Evolutionary conservation across 2,888 invertebrate species (phyloP), one percentile per base, ranked within the genome.

Genomic region (Nebria brevicollis): DNA sequence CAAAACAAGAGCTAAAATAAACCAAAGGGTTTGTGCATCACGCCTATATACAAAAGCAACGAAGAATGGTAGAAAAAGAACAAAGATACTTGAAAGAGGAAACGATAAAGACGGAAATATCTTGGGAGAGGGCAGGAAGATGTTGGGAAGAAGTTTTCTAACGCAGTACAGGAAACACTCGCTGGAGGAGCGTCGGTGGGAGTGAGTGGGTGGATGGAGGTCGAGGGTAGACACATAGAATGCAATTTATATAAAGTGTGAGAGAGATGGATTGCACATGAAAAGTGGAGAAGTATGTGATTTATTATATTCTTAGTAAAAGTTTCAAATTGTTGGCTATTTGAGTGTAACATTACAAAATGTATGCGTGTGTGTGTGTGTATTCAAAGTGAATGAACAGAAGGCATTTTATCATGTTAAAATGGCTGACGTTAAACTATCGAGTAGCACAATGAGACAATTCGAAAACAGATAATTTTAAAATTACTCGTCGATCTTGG

Each of bases 261-360:
- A 54, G 54, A 54, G 54, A 54, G 54, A 54, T 54, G 54, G 54
- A 54, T 54, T 54, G 54, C 54, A 54, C 54, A 54, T 54, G 54
- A 54, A 77, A 77, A 70, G 77, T 77, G 77, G 77, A 70, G 77
- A 77, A 77, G 77, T 77, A 77, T 77, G 42, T 77, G 77, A 77
- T 77, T 77, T 77, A 77, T 77, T 77, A 77, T 77, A 77, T 77
- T 70, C 70, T 77, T 42, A 70, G 77, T 54, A 54, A 77, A 77
- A 77, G 77, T 77, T 77, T 70, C 70, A 70, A 77, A 77, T 77
- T 77, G 77, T 77, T 77, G 77, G 77, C 72, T 77, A 77, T 72
- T 70, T 77, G 77, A 65, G 77, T 20, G 54, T 8, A 54, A 54
- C 54, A 54, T 54, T 54, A 54, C 54, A 54, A 54, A 54, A 54